Base-by-base conservation (phyloP, 2,888 invertebrate genomes). In the Ophraella communa region DNA sequence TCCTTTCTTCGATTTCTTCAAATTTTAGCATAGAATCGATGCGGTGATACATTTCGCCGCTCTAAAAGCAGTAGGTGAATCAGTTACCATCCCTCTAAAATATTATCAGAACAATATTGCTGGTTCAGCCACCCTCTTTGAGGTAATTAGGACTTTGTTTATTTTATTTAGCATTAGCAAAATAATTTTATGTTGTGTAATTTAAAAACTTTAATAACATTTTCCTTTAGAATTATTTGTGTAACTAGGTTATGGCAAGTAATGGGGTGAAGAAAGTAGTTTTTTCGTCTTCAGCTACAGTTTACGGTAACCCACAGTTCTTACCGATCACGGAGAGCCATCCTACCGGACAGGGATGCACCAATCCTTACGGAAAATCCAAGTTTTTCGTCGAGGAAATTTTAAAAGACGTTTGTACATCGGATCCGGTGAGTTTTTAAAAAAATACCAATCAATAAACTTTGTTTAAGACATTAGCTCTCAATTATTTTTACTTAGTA, bases 371-470 rank as follows among this genome's bases (percentile, higher is more conserved):
- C 83, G 97, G 96, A 60, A 91, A 91, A 81, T 92, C 95, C 42
- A 98, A 98, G 83, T 95, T 89, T 82, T 93, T 96, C 85, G 93
- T 95, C 69, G 97, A 98, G 83, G 93, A 96, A 84, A 95, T 98
- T 76, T 86, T 97, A 80, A 91, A 91, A 79, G 96, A 97, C 80
- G 81, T 96, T 5, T 91, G 91, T 71, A 83, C 80, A 51, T 91
- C 95, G 47, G 92, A 95, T 76, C 85, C 88, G 80, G 94, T 94
- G 80, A 77, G 76, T 76, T 66, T 61, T 52, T 33, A 18, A n/a
- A n/a, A n/a, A n/a, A n/a, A n/a, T n/a, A n/a, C n/a, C n/a, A n/a
- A n/a, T n/a, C n/a, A n/a, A n/a, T n/a, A n/a, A n/a, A 23, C 18
- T 20, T 17, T 20, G 1, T 51, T 24, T 18, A 30, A 17, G 4